phyloP scores from a whole-genome alignment of 2,113 vertebrate genomes.

The Polypterus bichir region DNA sequence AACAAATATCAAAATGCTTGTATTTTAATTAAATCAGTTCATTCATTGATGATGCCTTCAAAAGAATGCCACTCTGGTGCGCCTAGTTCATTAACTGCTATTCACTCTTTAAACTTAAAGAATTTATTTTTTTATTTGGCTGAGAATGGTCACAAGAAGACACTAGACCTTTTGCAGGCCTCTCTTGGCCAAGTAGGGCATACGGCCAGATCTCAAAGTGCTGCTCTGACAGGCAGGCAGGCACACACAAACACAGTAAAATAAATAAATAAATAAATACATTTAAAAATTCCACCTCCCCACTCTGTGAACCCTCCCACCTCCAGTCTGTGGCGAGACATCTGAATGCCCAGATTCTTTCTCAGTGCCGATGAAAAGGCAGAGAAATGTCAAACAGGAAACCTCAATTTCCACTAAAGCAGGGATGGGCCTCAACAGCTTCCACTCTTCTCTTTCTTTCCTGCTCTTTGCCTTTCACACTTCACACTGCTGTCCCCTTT shows the following conservation, averaged over 20 bases:
- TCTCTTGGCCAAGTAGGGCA: background rate
- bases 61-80: too few species aligned
- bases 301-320: background rate
- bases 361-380: conserved; percentile 30
- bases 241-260: background rate
- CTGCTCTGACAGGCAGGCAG: background rate
- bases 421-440: conserved; percentile 15
- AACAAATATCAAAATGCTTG: too few species aligned
- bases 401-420: conserved; percentile 54
- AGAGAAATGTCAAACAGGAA: conserved; percentile 52
- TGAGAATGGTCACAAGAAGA: too few species aligned
- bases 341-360: conserved; percentile 35
- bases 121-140: too few species aligned
- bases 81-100: too few species aligned
- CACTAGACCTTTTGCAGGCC: background rate
- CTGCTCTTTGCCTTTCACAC: background rate
- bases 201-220: background rate
- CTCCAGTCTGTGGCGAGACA: background rate
- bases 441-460: conserved; percentile 15
- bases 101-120: too few species aligned
- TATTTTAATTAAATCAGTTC: too few species aligned
- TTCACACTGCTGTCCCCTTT: conserved; percentile 6
- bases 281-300: too few species aligned
- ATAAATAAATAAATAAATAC: too few species aligned
- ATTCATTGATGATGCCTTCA: too few species aligned